Conservation (phyloP, 1,140 invertebrate species). For the Drosophila repleta region DNA sequence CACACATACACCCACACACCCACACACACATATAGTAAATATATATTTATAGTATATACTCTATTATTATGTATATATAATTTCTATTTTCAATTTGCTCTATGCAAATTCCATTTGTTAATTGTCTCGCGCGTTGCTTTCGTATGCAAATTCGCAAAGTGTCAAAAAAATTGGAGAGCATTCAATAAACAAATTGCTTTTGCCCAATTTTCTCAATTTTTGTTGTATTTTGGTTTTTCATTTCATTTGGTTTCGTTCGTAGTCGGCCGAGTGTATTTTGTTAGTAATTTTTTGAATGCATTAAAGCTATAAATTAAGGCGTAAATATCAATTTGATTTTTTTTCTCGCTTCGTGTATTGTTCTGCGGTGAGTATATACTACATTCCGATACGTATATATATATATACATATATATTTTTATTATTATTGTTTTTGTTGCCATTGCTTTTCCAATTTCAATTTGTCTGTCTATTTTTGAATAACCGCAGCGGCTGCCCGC, state of each 20-base stretch:
- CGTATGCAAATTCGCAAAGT: constrained; percentile 36
- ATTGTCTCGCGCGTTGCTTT: constrained; percentile 44
- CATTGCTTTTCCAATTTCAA: constrained; percentile 11
- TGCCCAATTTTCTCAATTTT: background rate
- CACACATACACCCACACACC: background rate
- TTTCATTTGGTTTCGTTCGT: constrained; percentile 7
- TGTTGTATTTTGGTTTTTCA: background rate
- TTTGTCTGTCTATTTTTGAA: constrained; percentile 52
- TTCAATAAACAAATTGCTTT: constrained; percentile 20
- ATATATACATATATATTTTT: constrained; percentile 9
- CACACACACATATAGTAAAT: background rate
- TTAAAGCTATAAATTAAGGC: constrained; percentile 43
- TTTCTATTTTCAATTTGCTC: constrained; percentile 11
- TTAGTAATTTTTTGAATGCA: constrained; percentile 30
- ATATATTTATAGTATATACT: constrained; percentile 10
- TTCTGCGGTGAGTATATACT: constrained; percentile 47
- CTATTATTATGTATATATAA: constrained; percentile 11
- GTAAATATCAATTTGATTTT: constrained; percentile 46
- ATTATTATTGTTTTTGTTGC: constrained; percentile 5
- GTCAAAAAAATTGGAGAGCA: constrained; percentile 14
- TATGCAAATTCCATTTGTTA: constrained; percentile 47
- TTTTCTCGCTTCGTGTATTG: constrained; percentile 34
- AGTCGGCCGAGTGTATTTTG: constrained; percentile 29
- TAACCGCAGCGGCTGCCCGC: constrained; percentile 2
- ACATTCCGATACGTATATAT: background rate